A percentile compares a stretch with the other conserved stretches of the same genome.
Conservation (phyloP, 2,888 invertebrate species). For the Heliconius erato region DNA sequence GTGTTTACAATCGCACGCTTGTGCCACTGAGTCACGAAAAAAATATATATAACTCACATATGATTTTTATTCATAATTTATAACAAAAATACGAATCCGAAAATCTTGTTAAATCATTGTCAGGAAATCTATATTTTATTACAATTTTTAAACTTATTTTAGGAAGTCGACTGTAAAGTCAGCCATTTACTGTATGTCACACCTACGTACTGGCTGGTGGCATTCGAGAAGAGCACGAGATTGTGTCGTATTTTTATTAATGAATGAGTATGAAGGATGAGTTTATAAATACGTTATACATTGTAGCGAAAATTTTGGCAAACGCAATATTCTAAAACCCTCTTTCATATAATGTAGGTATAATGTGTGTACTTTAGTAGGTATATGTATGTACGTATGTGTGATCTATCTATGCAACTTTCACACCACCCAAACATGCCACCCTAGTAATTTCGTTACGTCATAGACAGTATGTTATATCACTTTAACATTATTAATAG, state of each 20-base stretch:
- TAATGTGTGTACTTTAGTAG: background rate
- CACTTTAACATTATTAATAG: slow-evolving; percentile 7
- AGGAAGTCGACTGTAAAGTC: background rate
- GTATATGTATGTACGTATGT: background rate
- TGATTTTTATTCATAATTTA: too few relatives aligned
- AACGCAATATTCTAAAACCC: background rate
- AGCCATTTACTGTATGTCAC: background rate
- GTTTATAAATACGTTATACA: background rate
- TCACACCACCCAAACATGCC: background rate
- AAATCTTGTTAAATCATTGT: background rate
- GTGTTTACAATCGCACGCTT: too few relatives aligned
- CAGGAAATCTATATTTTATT: background rate
- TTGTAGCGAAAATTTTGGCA: background rate
- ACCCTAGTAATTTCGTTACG: slow-evolving; percentile 9
- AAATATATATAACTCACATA: too few relatives aligned
- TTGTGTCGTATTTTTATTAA: background rate
- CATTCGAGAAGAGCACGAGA: background rate
- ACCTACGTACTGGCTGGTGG: background rate
- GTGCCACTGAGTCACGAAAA: too few relatives aligned
- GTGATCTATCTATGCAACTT: background rate
- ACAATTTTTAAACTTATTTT: background rate
- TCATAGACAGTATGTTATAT: slow-evolving; percentile 4
- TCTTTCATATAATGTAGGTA: background rate
- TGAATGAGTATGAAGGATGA: background rate
- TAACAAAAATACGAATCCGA: too few relatives aligned